Evolutionary conservation across 2,888 invertebrate species (phyloP).

Genomic region (Metalampra italica): DNA sequence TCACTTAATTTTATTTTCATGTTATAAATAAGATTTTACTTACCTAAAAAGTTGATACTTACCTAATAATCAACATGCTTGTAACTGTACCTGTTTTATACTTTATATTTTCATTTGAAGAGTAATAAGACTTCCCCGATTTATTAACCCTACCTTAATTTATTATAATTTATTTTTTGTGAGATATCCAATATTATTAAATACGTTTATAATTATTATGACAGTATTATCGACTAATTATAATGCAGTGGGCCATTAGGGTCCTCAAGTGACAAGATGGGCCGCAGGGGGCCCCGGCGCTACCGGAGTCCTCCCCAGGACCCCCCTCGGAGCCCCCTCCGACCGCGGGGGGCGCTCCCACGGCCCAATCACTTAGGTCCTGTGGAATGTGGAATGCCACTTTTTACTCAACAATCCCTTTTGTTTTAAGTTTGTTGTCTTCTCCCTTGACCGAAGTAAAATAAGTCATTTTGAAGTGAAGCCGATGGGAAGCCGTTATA

Average conservation of each 20-base stretch:
- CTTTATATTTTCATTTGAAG: too few relatives aligned
- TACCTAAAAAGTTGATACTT: too few relatives aligned
- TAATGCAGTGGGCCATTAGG: slow-evolving; percentile 22
- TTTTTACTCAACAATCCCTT: slow-evolving; percentile 20
- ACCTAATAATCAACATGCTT: too few relatives aligned
- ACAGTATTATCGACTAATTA: slow-evolving; percentile 20
- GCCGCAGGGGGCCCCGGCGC: slow-evolving; percentile 36
- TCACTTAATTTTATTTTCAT: too few relatives aligned
- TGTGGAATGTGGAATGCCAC: slow-evolving; percentile 36
- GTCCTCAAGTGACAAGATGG: slow-evolving; percentile 42
- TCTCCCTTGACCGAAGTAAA: slow-evolving; percentile 41
- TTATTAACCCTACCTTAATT: background rate
- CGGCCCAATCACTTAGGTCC: slow-evolving; percentile 18
- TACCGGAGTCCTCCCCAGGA: slow-evolving; percentile 37
- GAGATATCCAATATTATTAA: background rate
- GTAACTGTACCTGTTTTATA: too few relatives aligned
- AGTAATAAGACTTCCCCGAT: too few relatives aligned
- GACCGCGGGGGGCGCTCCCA: slow-evolving; percentile 33
- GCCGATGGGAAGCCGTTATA: too few relatives aligned
- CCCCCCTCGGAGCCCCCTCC: slow-evolving; percentile 16
- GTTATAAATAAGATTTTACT: too few relatives aligned
- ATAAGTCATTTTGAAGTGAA: slow-evolving; percentile 21
- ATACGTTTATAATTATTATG: slow-evolving; percentile 15
- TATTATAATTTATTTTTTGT: background rate
- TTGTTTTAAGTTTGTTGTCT: slow-evolving; percentile 29